phyloP scores from a whole-genome alignment of 1,140 invertebrate genomes.

The Zaprionus vittiger region DNA sequence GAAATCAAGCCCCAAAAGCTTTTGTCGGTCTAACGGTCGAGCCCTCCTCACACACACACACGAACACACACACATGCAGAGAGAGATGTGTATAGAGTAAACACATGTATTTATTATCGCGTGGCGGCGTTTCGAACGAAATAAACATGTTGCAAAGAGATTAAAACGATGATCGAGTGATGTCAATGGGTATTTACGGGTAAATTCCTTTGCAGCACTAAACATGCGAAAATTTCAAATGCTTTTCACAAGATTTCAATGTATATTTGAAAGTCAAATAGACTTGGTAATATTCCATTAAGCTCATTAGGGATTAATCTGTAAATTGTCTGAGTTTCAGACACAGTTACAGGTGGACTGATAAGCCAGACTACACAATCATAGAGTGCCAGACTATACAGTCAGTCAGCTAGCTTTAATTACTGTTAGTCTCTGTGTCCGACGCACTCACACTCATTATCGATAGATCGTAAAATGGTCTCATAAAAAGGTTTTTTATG shows the following conservation, averaged over 20 bases:
- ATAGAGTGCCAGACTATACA: too few species aligned
- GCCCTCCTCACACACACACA: conserved; percentile 54
- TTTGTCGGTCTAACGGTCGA: conserved; percentile 49
- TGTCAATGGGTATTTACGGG: conserved; percentile 43
- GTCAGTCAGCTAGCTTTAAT: neutral
- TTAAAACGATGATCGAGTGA: conserved; percentile 29
- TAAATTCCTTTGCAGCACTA: neutral
- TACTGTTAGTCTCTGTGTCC: neutral
- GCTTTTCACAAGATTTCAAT: conserved; percentile 6
- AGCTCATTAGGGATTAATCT: conserved; percentile 12
- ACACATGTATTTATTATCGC: conserved; percentile 29
- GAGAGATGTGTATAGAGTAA: neutral
- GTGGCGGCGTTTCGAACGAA: neutral
- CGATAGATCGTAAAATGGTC: conserved; percentile 2
- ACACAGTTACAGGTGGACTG: conserved; percentile 6
- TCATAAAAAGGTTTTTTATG: conserved; percentile 24
- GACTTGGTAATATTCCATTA: conserved; percentile 16
- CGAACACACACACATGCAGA: neutral
- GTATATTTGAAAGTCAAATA: conserved; percentile 29
- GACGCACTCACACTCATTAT: conserved; percentile 6
- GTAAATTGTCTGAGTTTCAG: neutral
- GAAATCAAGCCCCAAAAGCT: conserved; percentile 26
- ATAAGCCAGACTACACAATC: neutral
- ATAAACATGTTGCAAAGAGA: conserved; percentile 22
- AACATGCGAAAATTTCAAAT: neutral